These are phyloP conservation scores for Adelognathus sp. DNA, from an alignment of 2,888 invertebrate genomes.

Conservation along the genomic window DNA sequence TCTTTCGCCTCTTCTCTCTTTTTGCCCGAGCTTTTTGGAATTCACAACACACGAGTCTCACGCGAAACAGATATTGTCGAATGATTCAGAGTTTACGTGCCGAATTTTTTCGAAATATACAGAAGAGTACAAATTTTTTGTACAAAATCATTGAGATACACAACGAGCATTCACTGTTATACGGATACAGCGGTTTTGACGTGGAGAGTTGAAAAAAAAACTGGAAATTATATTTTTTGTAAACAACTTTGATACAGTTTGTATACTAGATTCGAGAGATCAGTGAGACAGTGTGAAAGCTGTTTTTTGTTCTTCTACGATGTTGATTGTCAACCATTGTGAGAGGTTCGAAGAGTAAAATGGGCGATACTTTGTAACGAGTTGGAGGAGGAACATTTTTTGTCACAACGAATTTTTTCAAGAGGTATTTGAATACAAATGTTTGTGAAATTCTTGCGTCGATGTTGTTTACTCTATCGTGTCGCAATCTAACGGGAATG, in stretches of 20 bases:
- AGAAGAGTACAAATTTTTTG: neutral
- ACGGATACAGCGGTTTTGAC: neutral
- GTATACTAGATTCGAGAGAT: neutral
- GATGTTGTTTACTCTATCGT: neutral
- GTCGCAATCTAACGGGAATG: neutral
- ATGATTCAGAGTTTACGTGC: neutral
- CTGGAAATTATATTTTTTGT: conserved; percentile 40
- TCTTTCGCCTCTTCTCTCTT: neutral
- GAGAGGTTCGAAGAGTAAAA: neutral
- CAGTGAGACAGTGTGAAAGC: neutral
- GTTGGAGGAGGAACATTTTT: neutral
- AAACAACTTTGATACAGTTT: conserved; percentile 46
- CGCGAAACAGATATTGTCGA: neutral
- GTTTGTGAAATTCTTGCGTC: conserved; percentile 9
- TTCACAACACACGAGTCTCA: conserved; percentile 25
- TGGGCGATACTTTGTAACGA: neutral
- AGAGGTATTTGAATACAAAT: conserved; percentile 33
- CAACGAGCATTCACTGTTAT: neutral
- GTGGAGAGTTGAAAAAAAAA: conserved; percentile 9
- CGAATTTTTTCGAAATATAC: neutral
- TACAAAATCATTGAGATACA: neutral
- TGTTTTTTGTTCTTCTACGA: neutral
- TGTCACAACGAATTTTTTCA: too few species aligned
- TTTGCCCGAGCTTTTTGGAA: too few species aligned
- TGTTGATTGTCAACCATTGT: neutral